Evolutionary conservation across 2,797 vertebrate species (phyloP).

Genomic region (Muscicapa striata): DNA sequence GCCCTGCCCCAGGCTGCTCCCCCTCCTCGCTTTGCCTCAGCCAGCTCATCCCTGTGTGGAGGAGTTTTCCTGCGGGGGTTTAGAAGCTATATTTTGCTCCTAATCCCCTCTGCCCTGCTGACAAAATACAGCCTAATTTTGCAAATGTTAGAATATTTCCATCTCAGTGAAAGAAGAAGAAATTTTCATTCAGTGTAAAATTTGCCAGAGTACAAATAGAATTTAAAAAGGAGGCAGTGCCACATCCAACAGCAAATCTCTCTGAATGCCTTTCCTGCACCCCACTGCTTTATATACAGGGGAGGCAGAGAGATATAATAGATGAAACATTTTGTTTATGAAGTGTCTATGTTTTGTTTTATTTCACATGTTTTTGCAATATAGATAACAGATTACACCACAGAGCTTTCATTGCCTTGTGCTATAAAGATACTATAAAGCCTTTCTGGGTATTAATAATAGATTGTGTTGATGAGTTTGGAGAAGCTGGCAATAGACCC

Average conservation of each 20-base stretch:
- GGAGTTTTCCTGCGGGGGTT: background rate
- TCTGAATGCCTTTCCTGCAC: constrained; percentile 71
- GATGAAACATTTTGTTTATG: constrained; percentile 82
- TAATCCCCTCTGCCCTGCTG: background rate
- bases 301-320: constrained; percentile 72
- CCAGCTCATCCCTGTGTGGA: accelerated
- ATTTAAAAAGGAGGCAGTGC: constrained; percentile 53
- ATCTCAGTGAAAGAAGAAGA: background rate
- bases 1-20: background rate
- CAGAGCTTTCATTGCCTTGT: constrained; percentile 73
- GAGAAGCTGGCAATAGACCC: constrained; percentile 84
- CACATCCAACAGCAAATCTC: constrained; percentile 71
- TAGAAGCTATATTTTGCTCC: background rate
- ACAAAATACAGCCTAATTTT: background rate
- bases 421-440: constrained; percentile 75
- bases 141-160: background rate
- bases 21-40: accelerated
- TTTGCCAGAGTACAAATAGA: background rate
- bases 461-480: constrained; percentile 86
- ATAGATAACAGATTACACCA: constrained; percentile 80
- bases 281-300: constrained; percentile 79
- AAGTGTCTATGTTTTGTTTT: constrained; percentile 76
- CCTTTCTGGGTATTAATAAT: constrained; percentile 85
- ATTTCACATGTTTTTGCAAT: constrained; percentile 78
- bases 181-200: background rate